Percentiles rank a stretch among this genome's conserved stretches.
Conservation (phyloP, 1,140 invertebrate species). For the Agraylea sexmaculata region DNA sequence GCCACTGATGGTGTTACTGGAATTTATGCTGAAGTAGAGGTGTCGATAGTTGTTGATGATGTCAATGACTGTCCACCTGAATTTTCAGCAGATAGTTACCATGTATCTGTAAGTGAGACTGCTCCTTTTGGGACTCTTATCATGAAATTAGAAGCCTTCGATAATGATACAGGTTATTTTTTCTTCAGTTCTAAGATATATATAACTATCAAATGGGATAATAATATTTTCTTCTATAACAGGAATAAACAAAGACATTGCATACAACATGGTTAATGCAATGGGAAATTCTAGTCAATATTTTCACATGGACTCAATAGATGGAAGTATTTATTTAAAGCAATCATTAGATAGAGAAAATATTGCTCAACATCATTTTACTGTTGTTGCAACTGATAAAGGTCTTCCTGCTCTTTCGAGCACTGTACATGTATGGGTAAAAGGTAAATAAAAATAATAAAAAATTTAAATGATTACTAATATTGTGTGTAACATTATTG, state of each 20-base stretch:
- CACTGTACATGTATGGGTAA: slow-evolving; percentile 63
- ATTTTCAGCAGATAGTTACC: slow-evolving; percentile 67
- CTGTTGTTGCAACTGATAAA: slow-evolving; percentile 61
- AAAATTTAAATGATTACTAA: too few species aligned
- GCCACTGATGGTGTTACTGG: slow-evolving; percentile 76
- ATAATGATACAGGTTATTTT: slow-evolving; percentile 59
- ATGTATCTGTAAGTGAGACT: slow-evolving; percentile 68
- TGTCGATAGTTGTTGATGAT: slow-evolving; percentile 66
- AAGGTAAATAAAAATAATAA: slow-evolving; percentile 41
- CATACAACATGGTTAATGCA: slow-evolving; percentile 52
- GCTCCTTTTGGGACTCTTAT: slow-evolving; percentile 60
- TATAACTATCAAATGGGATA: neutral
- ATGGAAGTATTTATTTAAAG: slow-evolving; percentile 62
- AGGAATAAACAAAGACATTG: slow-evolving; percentile 48
- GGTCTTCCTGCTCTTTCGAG: slow-evolving; percentile 62
- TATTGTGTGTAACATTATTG: slow-evolving; percentile 9
- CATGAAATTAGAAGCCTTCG: slow-evolving; percentile 56
- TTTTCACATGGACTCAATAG: slow-evolving; percentile 62
- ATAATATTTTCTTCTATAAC: slow-evolving; percentile 15
- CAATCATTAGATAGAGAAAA: slow-evolving; percentile 63
- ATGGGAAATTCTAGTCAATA: slow-evolving; percentile 47
- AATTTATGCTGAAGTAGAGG: slow-evolving; percentile 64
- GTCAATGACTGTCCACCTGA: slow-evolving; percentile 74
- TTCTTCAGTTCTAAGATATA: neutral
- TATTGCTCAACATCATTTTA: slow-evolving; percentile 53